Evolutionary conservation across 2,888 invertebrate genomes (phyloP), one percentile per base, ranked within the genome.

Genomic region (Patella depressa): DNA sequence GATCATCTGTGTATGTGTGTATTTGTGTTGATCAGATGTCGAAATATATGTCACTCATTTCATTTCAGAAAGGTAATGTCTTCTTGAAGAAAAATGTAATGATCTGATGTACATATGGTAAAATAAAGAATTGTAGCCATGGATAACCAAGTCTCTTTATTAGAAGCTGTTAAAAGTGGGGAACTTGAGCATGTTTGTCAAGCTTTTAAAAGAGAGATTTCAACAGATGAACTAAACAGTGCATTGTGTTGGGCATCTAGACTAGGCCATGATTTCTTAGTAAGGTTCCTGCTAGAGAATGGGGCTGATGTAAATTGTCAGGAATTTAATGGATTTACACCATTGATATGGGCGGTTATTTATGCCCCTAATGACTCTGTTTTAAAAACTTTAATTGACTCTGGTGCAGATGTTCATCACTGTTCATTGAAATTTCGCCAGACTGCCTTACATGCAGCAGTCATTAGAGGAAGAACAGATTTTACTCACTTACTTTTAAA

Each of bases 171-270:
- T n/a, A 83, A 85, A 71, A 72, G 74, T 29, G 81, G 81, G 53
- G 81, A 85, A 73, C 72, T 76, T 0, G 34, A 59, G 29, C 57
- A 73, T 3, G 79, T 82, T 0, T 74, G 77, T 57, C 71, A 72
- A 53, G 65, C 83, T 11, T 53, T 84, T 14, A 75, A 79, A 59
- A 45, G 34, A 53, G 80, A 77, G 71, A 81, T 79, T 77, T 79
- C 77, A 19, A 83, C 82, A 55, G 69, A 65, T 72, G 77, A 80
- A 14, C 76, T 86, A 15, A 81, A 86, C 74, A 83, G 84, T 7
- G 79, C 83, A 70, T 73, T 86, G 53, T 86, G 84, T 73, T 86
- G 86, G 86, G 85, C 85, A 12, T 77, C 84, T 71, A 80, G 86
- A 55, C 81, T 84, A 57, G 86, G 85, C 59, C 74, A 81, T 72